Conservation (phyloP, 1,140 invertebrate species). For the Drosophila triauraria region DNA sequence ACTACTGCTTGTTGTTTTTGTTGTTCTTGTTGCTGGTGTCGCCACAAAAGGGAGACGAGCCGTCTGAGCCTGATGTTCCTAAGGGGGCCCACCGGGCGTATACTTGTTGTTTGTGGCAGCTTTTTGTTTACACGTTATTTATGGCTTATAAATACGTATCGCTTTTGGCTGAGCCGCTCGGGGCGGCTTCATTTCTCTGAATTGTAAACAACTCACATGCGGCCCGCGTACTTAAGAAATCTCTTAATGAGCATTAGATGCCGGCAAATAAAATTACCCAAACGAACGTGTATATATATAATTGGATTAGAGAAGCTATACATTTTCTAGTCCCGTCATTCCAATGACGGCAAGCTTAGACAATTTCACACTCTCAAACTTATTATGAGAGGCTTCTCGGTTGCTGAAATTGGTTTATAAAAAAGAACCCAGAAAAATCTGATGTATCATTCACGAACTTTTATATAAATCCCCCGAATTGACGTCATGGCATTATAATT, state of each 20-base stretch:
- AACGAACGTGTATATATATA: constrained; percentile 15
- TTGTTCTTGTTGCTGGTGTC: constrained; percentile 38
- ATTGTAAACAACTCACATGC: constrained; percentile 77
- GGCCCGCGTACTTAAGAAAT: constrained; percentile 55
- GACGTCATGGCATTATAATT: not conserved
- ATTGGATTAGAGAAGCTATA: constrained; percentile 61
- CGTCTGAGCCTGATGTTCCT: constrained; percentile 9
- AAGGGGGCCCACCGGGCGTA: constrained; percentile 51
- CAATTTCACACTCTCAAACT: constrained; percentile 1
- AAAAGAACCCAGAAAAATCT: constrained; percentile 3
- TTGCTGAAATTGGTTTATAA: not conserved
- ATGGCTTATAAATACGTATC: constrained; percentile 78
- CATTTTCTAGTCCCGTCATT: constrained; percentile 34
- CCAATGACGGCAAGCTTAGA: constrained; percentile 9
- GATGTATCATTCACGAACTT: not conserved
- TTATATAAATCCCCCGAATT: not conserved
- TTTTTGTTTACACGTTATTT: constrained; percentile 82
- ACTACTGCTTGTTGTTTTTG: constrained; percentile 26
- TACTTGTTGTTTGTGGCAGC: constrained; percentile 64
- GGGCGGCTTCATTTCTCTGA: constrained; percentile 45
- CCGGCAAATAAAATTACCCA: constrained; percentile 61
- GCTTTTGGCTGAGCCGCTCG: constrained; percentile 26
- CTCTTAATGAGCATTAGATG: constrained; percentile 76
- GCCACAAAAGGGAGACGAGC: constrained; percentile 40
- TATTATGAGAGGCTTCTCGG: constrained; percentile 3